These are phyloP conservation scores for Sebastes paucispinis DNA, from an alignment of 2,797 vertebrate species.

Conservation along the genomic window DNA sequence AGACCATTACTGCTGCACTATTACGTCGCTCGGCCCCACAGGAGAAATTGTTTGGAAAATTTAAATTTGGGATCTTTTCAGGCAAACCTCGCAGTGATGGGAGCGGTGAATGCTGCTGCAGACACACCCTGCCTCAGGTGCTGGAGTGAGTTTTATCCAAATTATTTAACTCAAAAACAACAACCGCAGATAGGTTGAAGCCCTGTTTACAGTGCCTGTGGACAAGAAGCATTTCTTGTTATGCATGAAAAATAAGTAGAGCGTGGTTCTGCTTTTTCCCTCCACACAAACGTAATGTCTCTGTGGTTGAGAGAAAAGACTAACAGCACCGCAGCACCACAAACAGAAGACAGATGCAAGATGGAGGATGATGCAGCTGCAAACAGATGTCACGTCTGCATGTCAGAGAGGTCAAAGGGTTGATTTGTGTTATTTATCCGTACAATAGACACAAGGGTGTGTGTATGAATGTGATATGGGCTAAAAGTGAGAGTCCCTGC, in stretches of 20 bases:
- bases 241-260: neutral
- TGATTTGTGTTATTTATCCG: conserved; percentile 38
- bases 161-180: conserved; percentile 32
- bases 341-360: conserved; percentile 30
- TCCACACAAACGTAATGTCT: neutral
- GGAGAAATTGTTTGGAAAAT: conserved; percentile 43
- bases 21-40: neutral
- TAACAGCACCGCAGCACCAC: neutral
- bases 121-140: conserved; percentile 21
- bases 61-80: conserved; percentile 29
- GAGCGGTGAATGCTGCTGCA: neutral
- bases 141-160: neutral
- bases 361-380: conserved; percentile 38
- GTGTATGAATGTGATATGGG: conserved; percentile 47
- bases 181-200: neutral
- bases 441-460: conserved; percentile 36
- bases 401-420: conserved; percentile 46
- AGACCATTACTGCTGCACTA: conserved; percentile 30
- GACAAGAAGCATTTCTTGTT: neutral
- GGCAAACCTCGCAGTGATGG: neutral
- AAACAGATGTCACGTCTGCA: conserved; percentile 27
- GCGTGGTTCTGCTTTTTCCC: neutral
- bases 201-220: neutral
- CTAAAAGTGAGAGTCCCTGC: conserved; percentile 27
- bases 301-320: neutral